A percentile compares a stretch with the other conserved stretches of the same genome.
These are phyloP conservation scores for Crocodylus rhombifer DNA, from an alignment of 2,797 vertebrate species.

Conservation along the genomic window DNA sequence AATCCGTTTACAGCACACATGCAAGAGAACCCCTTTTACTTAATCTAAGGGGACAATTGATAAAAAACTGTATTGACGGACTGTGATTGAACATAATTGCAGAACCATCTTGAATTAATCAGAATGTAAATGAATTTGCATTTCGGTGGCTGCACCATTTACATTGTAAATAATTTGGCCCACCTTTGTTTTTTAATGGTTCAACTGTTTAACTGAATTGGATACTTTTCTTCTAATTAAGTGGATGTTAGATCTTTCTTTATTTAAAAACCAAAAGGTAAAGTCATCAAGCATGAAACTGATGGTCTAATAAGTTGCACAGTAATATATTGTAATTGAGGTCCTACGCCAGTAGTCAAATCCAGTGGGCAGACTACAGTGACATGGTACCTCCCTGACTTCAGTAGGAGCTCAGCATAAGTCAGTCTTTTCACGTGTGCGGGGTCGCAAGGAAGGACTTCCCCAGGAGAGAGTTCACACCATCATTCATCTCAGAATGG, in stretches of 20 bases:
- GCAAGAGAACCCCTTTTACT: neutral
- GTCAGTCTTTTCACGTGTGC: neutral
- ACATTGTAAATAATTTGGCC: neutral
- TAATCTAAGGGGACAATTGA: conserved; percentile 25
- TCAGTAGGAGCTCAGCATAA: neutral
- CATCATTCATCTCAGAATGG: neutral
- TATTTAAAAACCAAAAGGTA: neutral
- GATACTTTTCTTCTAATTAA: neutral
- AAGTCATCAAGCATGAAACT: neutral
- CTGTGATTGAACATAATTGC: conserved; percentile 19
- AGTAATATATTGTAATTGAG: neutral
- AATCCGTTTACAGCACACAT: neutral
- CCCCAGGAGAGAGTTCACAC: neutral
- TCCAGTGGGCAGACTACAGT: neutral
- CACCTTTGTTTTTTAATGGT: neutral
- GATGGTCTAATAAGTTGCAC: neutral
- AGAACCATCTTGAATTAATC: conserved; percentile 24
- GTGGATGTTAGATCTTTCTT: neutral
- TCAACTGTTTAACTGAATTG: neutral
- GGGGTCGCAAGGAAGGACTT: neutral
- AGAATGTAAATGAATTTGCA: conserved; percentile 18
- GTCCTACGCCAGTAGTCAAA: neutral
- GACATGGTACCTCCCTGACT: neutral
- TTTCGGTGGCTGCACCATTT: neutral
- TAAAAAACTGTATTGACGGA: conserved; percentile 36